Evolutionary conservation across 1,140 invertebrate genomes (phyloP), one percentile per base, ranked within the genome.

Genomic region (Meloidogyne exigua): DNA sequence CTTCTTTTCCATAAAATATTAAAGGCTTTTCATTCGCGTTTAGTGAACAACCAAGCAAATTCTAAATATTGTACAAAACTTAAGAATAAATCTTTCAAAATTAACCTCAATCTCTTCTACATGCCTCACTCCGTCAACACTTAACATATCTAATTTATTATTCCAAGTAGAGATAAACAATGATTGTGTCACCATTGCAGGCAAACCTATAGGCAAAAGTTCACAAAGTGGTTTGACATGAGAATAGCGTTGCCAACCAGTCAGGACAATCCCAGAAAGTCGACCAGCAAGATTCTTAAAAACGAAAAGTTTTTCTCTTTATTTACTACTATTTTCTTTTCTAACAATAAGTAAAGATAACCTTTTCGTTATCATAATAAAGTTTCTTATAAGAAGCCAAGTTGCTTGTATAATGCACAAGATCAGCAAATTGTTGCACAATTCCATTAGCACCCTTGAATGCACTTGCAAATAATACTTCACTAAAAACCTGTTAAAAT

Each of bases 221-320:
- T 98, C 96, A 88, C 95, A 97, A 18, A 96, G 89, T 0, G 93
- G 91, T 4, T 93, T 92, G 89, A 93, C 94, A 87, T 98, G 95
- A 88, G 94, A 93, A 85, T 93, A 95, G 13, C 85, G 78, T 71
- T 83, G 81, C 83, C 83, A 84, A 5, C 83, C 83, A 9, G 83
- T 84, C 11, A 84, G 36, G 23, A 84, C 69, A 21, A 85, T 78
- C 36, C 73, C 70, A 15, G 69, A 70, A 0, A 78, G 57, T 25
- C 65, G 23, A 26, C 72, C 72, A 13, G 64, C 4, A 76, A 44
- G 23, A 32, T 13, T n/a, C 74, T 26, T 12, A 66, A 71, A 57
- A 12, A 25, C 3, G 23, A 4, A 23, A 28, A 21, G 7, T 70
- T 21, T 36, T 69, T 28, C 11, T 32, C 28, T 32, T 3, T 32